phyloP scores from a whole-genome alignment of 2,888 invertebrate genomes.

The Rutpela maculata region DNA sequence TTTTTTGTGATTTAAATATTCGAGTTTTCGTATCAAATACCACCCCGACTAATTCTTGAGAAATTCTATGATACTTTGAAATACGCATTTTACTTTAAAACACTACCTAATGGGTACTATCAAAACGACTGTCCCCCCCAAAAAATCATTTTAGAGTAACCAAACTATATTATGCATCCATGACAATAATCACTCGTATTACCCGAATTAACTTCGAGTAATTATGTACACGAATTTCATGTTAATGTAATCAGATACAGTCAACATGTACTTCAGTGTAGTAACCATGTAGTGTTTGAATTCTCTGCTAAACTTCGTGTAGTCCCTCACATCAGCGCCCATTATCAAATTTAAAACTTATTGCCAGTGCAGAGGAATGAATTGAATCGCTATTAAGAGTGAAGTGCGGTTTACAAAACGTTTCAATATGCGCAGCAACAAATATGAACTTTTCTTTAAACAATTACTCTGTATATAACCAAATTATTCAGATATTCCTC shows the following conservation, averaged over 20 bases:
- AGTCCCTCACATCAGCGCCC: neutral
- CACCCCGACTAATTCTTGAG: no score
- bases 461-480: no score
- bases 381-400: neutral
- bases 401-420: no score
- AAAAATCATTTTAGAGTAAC: neutral
- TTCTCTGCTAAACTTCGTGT: neutral
- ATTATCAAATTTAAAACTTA: neutral
- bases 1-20: no score
- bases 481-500: no score
- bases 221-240: conserved; percentile 4
- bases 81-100: neutral
- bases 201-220: conserved; percentile 1
- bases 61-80: no score
- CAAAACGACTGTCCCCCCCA: neutral
- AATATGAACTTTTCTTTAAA: no score
- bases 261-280: neutral
- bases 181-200: neutral
- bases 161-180: neutral
- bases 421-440: no score
- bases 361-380: neutral
- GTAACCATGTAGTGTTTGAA: neutral
- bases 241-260: conserved; percentile 1
- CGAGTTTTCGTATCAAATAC: no score
- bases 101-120: neutral